Percentiles rank a stretch among this genome's conserved stretches.
Conservation (phyloP, 2,888 invertebrate genomes). For the Oscheius sp. region DNA sequence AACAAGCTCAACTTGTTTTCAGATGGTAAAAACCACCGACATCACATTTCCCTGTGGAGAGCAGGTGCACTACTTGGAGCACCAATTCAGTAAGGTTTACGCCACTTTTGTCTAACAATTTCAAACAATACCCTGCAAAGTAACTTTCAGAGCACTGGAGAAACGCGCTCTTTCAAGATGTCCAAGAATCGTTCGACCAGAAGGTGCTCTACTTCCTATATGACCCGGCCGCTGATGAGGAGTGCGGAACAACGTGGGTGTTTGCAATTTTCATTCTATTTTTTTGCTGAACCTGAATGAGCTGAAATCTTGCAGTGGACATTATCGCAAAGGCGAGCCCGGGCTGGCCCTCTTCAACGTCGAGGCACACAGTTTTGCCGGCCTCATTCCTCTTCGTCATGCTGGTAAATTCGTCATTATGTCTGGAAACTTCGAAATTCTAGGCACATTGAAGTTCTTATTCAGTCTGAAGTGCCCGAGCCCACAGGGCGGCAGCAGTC, state of each 20-base stretch:
- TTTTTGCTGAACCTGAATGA: background rate
- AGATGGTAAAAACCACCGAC: constrained; percentile 14
- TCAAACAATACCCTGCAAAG: background rate
- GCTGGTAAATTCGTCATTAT: background rate
- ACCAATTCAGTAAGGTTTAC: background rate
- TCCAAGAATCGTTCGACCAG: background rate
- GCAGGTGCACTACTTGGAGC: background rate
- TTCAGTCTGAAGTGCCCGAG: constrained; percentile 19
- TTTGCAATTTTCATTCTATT: background rate
- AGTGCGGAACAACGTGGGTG: constrained; percentile 9
- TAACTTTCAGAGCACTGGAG: background rate
- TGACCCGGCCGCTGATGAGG: background rate
- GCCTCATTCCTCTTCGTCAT: background rate
- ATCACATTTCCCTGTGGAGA: constrained; percentile 11
- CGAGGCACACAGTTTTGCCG: background rate
- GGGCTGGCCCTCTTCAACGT: background rate
- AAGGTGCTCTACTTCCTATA: constrained; percentile 15
- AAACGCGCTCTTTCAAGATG: constrained; percentile 7
- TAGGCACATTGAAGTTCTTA: constrained; percentile 14
- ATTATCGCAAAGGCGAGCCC: constrained; percentile 6
- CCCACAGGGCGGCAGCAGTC: background rate
- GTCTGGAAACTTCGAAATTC: background rate
- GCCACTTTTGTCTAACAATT: background rate
- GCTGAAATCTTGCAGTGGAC: too few relatives aligned
- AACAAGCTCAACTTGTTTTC: background rate